Base-by-base conservation (phyloP, 2,113 vertebrate genomes). In the Pica pica region DNA sequence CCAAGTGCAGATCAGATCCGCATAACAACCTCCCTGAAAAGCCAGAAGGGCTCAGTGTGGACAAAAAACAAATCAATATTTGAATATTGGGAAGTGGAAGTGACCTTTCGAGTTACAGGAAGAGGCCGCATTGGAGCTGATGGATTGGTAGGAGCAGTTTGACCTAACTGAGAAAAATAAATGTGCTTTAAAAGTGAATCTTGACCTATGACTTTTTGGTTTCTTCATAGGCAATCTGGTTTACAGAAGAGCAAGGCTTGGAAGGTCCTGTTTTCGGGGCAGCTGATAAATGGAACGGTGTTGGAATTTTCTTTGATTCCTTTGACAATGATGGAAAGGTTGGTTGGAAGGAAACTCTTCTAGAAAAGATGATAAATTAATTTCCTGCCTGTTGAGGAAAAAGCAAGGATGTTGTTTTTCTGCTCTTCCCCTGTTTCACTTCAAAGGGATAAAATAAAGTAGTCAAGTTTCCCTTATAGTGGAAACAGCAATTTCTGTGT, bases 321-420 rank as follows among this genome's bases (percentile, higher is more conserved):
- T 99, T 99, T 96, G 99, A 99, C 98, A 99, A 99, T 22, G 99
- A 99, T 88, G 99, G 98, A 85, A 99, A 99, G 99, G 99, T 99
- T 88, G 84, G 90, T 96, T 33, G 46, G 60, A 82, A 75, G 28
- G 41, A 63, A 76, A 78, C 11, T 57, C 37, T 78, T 59, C 10
- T 57, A n/a, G 35, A 11, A 67, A 63, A 69, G 18, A 24, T 21
- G 47, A 37, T 15, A 44, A 55, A 57, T 41, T 12, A 4, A 49
- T 90, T 92, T 70, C 14, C 27, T 61, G 28, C 47, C 49, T 68
- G 16, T 59, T 76, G 49, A 44, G 52, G 31, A n/a, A 18, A 37
- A n/a, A 78, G 13, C 22, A 30, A 22, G 4, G 21, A 33, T 57
- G 18, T 37, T 42, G 4, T 41, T 87, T 86, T 69, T 27, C 28